Conservation (phyloP, 2,888 invertebrate species). For the Dicranocentrus wangi region DNA sequence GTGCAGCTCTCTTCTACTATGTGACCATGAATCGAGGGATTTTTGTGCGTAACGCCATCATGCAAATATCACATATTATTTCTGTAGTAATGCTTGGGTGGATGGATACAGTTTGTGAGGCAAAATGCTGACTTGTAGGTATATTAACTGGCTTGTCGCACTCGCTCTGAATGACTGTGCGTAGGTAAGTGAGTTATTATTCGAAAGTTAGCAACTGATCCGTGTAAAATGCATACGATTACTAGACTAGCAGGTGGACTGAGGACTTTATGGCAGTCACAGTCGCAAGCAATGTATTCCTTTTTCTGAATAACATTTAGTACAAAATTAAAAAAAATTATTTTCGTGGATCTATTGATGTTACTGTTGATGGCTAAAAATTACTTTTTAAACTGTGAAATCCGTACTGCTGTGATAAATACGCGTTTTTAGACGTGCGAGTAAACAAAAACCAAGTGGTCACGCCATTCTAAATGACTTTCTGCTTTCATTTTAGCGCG, state of each 20-base stretch:
- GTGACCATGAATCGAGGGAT: background rate
- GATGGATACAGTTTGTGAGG: slow-evolving; percentile 42
- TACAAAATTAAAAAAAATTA: background rate
- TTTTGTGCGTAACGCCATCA: slow-evolving; percentile 11
- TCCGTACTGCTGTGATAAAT: background rate
- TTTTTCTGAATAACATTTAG: background rate
- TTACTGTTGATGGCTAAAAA: background rate
- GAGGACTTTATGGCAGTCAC: background rate
- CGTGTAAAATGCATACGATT: background rate
- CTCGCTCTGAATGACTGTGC: background rate
- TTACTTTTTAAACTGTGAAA: background rate
- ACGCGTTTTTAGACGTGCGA: too few species aligned
- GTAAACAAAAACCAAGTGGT: too few species aligned
- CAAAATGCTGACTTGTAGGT: background rate
- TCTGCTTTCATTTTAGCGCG: background rate
- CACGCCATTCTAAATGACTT: too few species aligned
- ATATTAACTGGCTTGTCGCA: background rate
- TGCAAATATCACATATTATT: background rate
- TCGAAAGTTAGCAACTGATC: slow-evolving; percentile 22
- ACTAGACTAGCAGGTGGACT: background rate
- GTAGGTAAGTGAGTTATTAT: slow-evolving; percentile 12
- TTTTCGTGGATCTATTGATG: background rate
- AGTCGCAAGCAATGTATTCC: background rate
- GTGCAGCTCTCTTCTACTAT: background rate
- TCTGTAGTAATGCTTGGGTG: slow-evolving; percentile 48